Evolutionary conservation across 2,113 vertebrate species (phyloP), one percentile per base, ranked within the genome.

Genomic region (Halcyon senegalensis): DNA sequence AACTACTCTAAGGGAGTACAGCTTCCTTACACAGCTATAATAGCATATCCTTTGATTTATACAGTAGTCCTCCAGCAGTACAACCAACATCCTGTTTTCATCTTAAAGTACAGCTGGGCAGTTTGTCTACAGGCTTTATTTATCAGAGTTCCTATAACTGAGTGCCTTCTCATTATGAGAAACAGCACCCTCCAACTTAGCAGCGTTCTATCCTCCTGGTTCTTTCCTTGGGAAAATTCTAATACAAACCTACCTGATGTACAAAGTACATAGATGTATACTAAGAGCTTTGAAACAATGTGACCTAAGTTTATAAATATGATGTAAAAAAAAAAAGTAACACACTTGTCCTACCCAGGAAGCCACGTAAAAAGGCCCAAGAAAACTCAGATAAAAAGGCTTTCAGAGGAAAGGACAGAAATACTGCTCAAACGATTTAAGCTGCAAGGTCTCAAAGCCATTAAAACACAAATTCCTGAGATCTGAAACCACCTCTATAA

Each of bases 71-170:
- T 96, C 88, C 88, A 96, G 83, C 53, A 87, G 87, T 64, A 80
- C 53, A 97, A 96, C 53, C 84, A 96, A 74, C 63, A 96, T 97
- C 96, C 97, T 97, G 97, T 98, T 97, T 97, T 97, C 84, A 90
- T 93, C 92, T 88, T 95, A 18, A 59, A 95, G 96, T 89, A 90
- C 93, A 97, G 85, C 93, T 97, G 90, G 89, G 66, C 60, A 93
- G 87, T 95, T 94, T 87, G 81, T 82, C 62, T 81, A 44, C 4
- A 5, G 63, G 43, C 43, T 93, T 90, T 83, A 87, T 67, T 95
- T 80, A 90, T 76, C 86, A 72, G 60, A 92, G 41, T 62, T 67
- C 35, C 69, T 89, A 80, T 16, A 85, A 86, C 35, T 4, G 50
- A 86, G n/a, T 53, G 44, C 72, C 14, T 92, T 86, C 58, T 58